These are phyloP conservation scores for Caenorhabditis sp. DNA, from an alignment of 2,888 invertebrate species.

Conservation along the genomic window DNA sequence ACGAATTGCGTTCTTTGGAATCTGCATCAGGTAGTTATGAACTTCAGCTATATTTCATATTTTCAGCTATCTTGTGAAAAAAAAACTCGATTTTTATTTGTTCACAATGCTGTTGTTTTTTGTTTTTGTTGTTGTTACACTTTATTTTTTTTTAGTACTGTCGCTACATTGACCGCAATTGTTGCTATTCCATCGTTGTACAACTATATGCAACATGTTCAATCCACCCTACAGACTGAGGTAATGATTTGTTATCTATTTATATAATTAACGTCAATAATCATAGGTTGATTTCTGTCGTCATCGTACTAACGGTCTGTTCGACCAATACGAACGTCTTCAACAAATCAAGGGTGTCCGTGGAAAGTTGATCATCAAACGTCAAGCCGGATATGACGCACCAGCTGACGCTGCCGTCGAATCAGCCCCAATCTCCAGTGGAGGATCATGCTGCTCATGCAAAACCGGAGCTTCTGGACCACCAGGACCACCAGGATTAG, in stretches of 20 bases:
- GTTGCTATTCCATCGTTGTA: conserved; percentile 69
- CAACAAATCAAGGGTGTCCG: conserved; percentile 59
- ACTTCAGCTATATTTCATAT: neutral
- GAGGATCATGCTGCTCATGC: conserved; percentile 59
- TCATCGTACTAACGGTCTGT: conserved; percentile 61
- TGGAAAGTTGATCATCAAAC: conserved; percentile 56
- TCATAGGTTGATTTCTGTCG: conserved; percentile 62
- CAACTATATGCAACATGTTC: conserved; percentile 69
- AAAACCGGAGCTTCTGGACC: conserved; percentile 57
- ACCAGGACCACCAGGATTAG: conserved; percentile 58
- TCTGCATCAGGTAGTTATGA: conserved; percentile 56
- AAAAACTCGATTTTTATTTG: neutral
- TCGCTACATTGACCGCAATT: conserved; percentile 67
- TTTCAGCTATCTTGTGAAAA: too few species aligned
- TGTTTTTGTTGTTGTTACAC: neutral
- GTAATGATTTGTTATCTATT: conserved; percentile 21
- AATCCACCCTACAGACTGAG: conserved; percentile 66
- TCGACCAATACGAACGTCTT: conserved; percentile 59
- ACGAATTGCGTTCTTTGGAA: conserved; percentile 60
- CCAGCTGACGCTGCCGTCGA: conserved; percentile 45
- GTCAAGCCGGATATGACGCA: conserved; percentile 56
- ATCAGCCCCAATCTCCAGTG: conserved; percentile 28
- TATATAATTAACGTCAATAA: too few species aligned
- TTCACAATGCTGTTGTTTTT: neutral
- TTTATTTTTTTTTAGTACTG: conserved; percentile 52